Percentiles rank a stretch among this genome's conserved stretches.
These are phyloP conservation scores for Neopelma chrysocephalum DNA, from an alignment of 2,797 vertebrate species.

Conservation along the genomic window DNA sequence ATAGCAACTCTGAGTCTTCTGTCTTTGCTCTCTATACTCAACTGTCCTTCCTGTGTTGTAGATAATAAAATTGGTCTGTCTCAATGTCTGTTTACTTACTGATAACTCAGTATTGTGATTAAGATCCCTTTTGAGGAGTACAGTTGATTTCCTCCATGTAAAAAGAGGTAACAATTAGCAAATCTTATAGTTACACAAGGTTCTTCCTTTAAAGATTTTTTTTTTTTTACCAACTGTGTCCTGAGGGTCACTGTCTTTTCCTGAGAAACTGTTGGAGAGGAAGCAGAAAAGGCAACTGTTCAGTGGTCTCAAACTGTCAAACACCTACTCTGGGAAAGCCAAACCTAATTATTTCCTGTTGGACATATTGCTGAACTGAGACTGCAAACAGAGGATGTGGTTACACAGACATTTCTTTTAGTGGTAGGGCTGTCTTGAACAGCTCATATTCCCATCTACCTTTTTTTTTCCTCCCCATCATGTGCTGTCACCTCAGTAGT, in stretches of 20 bases:
- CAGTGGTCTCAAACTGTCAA: neutral
- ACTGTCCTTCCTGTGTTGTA: conserved; percentile 10
- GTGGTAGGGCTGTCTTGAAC: neutral
- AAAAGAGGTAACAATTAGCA: conserved; percentile 6
- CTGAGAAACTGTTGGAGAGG: conserved; percentile 48
- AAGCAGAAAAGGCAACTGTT: conserved; percentile 49
- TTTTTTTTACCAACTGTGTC: neutral
- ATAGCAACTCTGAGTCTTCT: neutral
- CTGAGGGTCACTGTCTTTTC: conserved; percentile 5
- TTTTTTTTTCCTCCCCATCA: neutral
- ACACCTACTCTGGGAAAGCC: conserved; percentile 52
- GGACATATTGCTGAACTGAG: conserved; percentile 34
- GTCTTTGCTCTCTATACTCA: neutral
- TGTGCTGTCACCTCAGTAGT: neutral
- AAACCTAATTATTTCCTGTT: conserved; percentile 62
- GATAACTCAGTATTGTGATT: conserved; percentile 4
- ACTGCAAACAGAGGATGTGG: conserved; percentile 59
- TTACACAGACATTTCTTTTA: conserved; percentile 30
- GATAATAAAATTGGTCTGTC: neutral
- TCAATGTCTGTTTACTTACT: conserved; percentile 5
- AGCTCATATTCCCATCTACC: neutral
- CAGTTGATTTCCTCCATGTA: neutral
- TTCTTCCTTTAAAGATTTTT: neutral
- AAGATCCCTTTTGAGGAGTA: neutral
- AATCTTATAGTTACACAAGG: neutral